phyloP scores from a whole-genome alignment of 2,797 vertebrate genomes.

The Onychomys torridus region DNA sequence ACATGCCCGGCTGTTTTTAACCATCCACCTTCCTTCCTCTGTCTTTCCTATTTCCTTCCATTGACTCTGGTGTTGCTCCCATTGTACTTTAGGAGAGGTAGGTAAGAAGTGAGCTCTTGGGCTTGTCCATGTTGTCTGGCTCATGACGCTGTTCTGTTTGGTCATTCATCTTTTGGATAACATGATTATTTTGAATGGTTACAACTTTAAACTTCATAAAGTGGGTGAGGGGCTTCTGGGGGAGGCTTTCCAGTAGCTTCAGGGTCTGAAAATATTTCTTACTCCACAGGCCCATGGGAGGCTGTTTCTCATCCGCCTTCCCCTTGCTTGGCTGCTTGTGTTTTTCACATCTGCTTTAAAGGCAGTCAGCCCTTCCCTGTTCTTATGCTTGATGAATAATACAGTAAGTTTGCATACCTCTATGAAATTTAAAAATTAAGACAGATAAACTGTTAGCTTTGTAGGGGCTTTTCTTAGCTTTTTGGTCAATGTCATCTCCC shows the following conservation, averaged over 20 bases:
- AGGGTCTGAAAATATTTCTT: slow-evolving; percentile 57
- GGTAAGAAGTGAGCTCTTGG: slow-evolving; percentile 3
- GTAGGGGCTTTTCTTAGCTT: slow-evolving; percentile 43
- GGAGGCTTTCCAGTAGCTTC: slow-evolving; percentile 33
- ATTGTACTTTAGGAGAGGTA: slow-evolving; percentile 34
- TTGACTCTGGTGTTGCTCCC: slow-evolving; percentile 28
- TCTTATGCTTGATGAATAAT: slow-evolving; percentile 65
- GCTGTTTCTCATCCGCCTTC: slow-evolving; percentile 72
- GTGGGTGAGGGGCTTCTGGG: not conserved
- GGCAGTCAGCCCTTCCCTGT: slow-evolving; percentile 62
- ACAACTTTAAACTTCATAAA: slow-evolving; percentile 39
- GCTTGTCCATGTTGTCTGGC: not conserved
- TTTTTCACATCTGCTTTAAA: slow-evolving; percentile 68
- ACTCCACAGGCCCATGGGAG: slow-evolving; percentile 15
- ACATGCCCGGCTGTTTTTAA: slow-evolving; percentile 16
- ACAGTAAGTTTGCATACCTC: slow-evolving; percentile 52
- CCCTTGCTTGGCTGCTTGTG: slow-evolving; percentile 65
- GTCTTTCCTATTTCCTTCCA: slow-evolving; percentile 28
- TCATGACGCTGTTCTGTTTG: slow-evolving; percentile 12
- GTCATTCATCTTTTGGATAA: slow-evolving; percentile 42
- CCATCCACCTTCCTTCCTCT: slow-evolving; percentile 24
- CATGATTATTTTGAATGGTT: slow-evolving; percentile 61
- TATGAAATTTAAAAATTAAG: slow-evolving; percentile 33
- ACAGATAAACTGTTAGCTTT: slow-evolving; percentile 47
- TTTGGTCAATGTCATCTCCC: slow-evolving; percentile 45